Evolutionary conservation across 2,888 invertebrate species (phyloP).

Genomic region (Melitaea athalia): DNA sequence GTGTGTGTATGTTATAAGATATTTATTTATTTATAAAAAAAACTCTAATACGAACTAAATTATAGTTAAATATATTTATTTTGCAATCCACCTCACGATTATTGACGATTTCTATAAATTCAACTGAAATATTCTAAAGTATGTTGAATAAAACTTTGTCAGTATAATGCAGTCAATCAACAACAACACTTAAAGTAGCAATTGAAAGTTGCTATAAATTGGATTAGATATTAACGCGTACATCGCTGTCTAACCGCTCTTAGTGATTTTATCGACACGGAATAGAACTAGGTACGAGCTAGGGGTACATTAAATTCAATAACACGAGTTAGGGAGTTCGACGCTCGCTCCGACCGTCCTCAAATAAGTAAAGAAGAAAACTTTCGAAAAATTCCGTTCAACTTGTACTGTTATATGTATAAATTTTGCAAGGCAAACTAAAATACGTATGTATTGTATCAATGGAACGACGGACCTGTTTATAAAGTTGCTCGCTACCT

Average conservation of each 20-base stretch:
- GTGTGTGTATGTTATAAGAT: no score
- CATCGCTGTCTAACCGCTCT: slow-evolving; percentile 54
- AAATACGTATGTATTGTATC: slow-evolving; percentile 47
- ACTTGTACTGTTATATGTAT: slow-evolving; percentile 72
- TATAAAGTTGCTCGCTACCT: slow-evolving; percentile 22
- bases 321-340: slow-evolving; percentile 80
- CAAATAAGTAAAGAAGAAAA: slow-evolving; percentile 80
- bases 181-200: no score
- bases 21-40: no score
- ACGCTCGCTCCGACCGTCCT: slow-evolving; percentile 79
- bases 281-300: slow-evolving; percentile 66
- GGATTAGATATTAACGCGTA: slow-evolving; percentile 29
- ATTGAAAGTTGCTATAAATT: neutral
- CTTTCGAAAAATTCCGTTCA: slow-evolving; percentile 72
- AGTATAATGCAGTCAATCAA: no score
- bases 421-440: slow-evolving; percentile 63
- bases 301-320: slow-evolving; percentile 81
- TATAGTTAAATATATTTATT: no score
- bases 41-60: no score
- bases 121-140: no score
- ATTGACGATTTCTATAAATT: no score
- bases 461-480: slow-evolving; percentile 28
- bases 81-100: no score
- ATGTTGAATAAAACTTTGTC: no score
- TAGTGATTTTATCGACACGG: slow-evolving; percentile 71